Evolutionary conservation across 2,797 vertebrate genomes (phyloP), one percentile per base, ranked within the genome.

Genomic region (Gobionotothen gibberifrons): DNA sequence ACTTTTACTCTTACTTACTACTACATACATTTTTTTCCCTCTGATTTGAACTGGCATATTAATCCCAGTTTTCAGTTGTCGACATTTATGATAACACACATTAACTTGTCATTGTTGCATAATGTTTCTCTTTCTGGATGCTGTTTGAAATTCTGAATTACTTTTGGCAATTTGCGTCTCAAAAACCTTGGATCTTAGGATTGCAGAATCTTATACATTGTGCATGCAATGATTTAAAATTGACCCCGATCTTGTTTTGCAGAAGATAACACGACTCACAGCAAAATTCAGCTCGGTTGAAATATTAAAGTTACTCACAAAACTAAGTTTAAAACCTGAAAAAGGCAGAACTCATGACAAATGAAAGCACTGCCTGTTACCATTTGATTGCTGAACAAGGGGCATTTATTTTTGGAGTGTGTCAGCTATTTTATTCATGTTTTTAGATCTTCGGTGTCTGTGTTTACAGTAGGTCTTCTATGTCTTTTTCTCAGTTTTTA

Each of bases 171-270:
- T 74, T 73, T 75, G 42, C 65, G 55, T 60, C 6, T 53, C 17
- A 76, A 70, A 76, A 36, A 26, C 6, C 17, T 65, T 2, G 2
- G 13, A 60, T n/a, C n/a, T n/a, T n/a, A n/a, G 9, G 14, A 7
- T 57, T 57, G 69, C 12, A 14, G 16, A 53, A 6, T 39, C 26
- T 29, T 22, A 29, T 32, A 32, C 54, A 48, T 57, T 44, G 39
- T n/a, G 39, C 32, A 46, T 6, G 17, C 32, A 17, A 0, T 3
- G 21, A 63, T 77, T 52, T 19, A 14, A 75, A 72, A 63, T 19
- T 73, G 68, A 83, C 68, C 73, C 21, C 62, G 10, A 9, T 73
- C 68, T 63, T 63, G 76, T 78, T 79, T 74, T 76, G 48, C 56
- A 56, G 72, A 57, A 26, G 58, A 76, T 29, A 61, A 65, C 54